phyloP scores from a whole-genome alignment of 2,888 invertebrate genomes.

The Calameuta pallipes region DNA sequence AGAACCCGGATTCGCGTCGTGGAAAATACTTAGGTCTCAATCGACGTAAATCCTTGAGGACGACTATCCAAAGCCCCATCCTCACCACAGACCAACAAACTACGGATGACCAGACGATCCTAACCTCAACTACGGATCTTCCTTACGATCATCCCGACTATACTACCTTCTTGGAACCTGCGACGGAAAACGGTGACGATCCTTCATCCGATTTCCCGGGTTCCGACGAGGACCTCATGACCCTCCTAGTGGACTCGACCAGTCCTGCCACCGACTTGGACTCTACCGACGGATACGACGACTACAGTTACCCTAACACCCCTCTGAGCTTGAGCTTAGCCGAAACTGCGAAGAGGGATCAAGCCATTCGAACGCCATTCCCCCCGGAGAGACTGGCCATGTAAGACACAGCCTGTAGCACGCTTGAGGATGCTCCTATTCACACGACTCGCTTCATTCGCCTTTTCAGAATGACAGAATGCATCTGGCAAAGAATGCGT shows the following conservation, averaged over 20 bases:
- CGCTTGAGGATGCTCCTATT: background rate
- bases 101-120: background rate
- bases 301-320: slow-evolving; percentile 6
- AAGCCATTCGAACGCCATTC: slow-evolving; percentile 67
- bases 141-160: background rate
- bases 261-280: slow-evolving; percentile 5
- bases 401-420: slow-evolving; percentile 21
- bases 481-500: background rate
- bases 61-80: background rate
- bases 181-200: background rate
- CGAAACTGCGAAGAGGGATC: slow-evolving; percentile 71
- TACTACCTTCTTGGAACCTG: background rate
- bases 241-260: slow-evolving; percentile 3
- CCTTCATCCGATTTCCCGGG: background rate
- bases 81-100: background rate
- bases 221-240: slow-evolving; percentile 13
- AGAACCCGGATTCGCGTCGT: background rate
- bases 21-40: background rate
- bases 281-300: background rate
- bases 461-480: background rate
- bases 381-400: slow-evolving; percentile 35
- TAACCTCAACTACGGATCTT: background rate
- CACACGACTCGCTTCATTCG: background rate
- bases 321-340: slow-evolving; percentile 70
- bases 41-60: background rate